These are phyloP conservation scores for Drosophila diplacantha DNA, from an alignment of 2,888 invertebrate genomes.

Conservation along the genomic window DNA sequence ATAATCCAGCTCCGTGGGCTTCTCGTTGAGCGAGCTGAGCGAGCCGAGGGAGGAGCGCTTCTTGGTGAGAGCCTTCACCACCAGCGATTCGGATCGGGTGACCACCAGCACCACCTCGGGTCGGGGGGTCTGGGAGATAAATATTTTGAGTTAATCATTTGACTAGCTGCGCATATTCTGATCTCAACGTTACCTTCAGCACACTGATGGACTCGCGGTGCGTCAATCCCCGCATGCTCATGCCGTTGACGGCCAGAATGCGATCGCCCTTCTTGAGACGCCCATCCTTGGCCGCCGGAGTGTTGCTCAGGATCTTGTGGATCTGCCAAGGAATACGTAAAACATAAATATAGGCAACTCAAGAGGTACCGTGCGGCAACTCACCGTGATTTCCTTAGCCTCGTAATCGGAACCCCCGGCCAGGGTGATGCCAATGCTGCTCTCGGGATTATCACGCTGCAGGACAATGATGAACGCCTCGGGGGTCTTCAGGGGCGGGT, in stretches of 20 bases:
- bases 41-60: slow-evolving; percentile 78
- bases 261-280: slow-evolving; percentile 91
- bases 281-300: slow-evolving; percentile 92
- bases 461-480: slow-evolving; percentile 83
- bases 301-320: slow-evolving; percentile 90
- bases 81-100: slow-evolving; percentile 79
- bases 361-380: slow-evolving; percentile 47
- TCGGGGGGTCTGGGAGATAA: slow-evolving; percentile 83
- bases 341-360: fast-evolving
- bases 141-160: neutral
- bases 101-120: slow-evolving; percentile 88
- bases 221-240: slow-evolving; percentile 88
- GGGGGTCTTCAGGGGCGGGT: slow-evolving; percentile 81
- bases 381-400: slow-evolving; percentile 92
- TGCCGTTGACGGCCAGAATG: slow-evolving; percentile 92
- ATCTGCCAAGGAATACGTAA: slow-evolving; percentile 80
- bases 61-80: slow-evolving; percentile 75
- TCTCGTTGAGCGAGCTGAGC: slow-evolving; percentile 77
- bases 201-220: slow-evolving; percentile 92
- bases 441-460: slow-evolving; percentile 83
- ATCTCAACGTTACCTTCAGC: slow-evolving; percentile 83
- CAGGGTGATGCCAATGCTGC: slow-evolving; percentile 91
- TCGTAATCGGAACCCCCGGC: slow-evolving; percentile 95
- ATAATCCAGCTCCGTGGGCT: slow-evolving; percentile 73
- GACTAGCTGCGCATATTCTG: neutral